phyloP scores from a whole-genome alignment of 2,888 invertebrate genomes.

The Ectobius pallidus region DNA sequence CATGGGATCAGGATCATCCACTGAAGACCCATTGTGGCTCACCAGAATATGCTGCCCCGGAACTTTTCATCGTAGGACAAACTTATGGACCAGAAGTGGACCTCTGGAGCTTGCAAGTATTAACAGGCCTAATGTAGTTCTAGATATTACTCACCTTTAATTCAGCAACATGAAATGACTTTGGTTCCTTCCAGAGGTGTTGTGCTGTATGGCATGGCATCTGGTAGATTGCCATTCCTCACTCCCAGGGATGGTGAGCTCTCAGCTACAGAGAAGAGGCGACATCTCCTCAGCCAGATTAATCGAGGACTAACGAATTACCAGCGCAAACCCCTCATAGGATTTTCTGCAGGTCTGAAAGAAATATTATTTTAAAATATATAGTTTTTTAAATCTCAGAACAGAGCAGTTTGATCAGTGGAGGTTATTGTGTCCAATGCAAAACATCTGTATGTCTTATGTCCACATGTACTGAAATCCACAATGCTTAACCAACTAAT shows the following conservation, averaged over 20 bases:
- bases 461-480: no score
- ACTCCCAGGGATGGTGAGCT: constrained; percentile 54
- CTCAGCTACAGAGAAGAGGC: constrained; percentile 62
- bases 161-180: background rate
- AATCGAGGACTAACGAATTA: constrained; percentile 67
- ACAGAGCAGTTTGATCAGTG: no score
- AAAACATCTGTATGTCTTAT: no score
- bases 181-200: constrained; percentile 65
- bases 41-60: constrained; percentile 80
- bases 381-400: no score
- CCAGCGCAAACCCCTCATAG: constrained; percentile 59
- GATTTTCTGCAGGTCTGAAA: constrained; percentile 51
- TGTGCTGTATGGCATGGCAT: constrained; percentile 76
- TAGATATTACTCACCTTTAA: no score
- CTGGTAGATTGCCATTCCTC: constrained; percentile 73
- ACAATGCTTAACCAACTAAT: no score
- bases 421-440: no score
- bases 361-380: no score
- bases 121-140: no score
- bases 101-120: constrained; percentile 75
- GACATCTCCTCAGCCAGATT: constrained; percentile 68
- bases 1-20: constrained; percentile 64
- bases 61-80: constrained; percentile 71
- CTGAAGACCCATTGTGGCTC: constrained; percentile 79
- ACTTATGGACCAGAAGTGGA: constrained; percentile 79